Conservation (phyloP, 2,888 invertebrate genomes). For the Torymus aiolomorphi region DNA sequence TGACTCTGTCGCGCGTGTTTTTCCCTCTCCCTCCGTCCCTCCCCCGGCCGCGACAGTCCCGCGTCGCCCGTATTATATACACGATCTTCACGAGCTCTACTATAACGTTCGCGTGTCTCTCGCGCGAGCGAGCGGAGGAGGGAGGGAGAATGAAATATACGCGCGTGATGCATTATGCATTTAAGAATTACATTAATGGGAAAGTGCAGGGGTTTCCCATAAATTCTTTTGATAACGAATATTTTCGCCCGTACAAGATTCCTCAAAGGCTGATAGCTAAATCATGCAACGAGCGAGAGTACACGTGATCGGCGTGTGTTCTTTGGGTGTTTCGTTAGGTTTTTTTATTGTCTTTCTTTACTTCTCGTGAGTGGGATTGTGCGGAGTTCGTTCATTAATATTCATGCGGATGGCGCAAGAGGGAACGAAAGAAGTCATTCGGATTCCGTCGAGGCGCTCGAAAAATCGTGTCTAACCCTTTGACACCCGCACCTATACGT, state of each 20-base stretch:
- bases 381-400: too few species aligned
- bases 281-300: not conserved
- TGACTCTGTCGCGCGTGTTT: conserved; percentile 44
- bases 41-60: conserved; percentile 8
- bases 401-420: too few species aligned
- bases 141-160: conserved; percentile 48
- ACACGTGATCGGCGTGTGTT: not conserved
- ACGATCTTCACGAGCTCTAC: conserved; percentile 44
- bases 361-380: too few species aligned
- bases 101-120: too few species aligned
- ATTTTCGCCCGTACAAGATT: conserved; percentile 30
- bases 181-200: conserved; percentile 53
- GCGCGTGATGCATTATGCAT: conserved; percentile 48
- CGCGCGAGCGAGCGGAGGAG: too few species aligned
- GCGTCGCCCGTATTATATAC: not conserved
- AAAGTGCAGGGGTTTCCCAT: conserved; percentile 53
- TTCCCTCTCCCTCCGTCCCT: not conserved
- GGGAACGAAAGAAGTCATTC: too few species aligned
- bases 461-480: too few species aligned
- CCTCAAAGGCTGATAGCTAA: conserved; percentile 18
- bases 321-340: not conserved
- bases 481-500: too few species aligned
- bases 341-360: too few species aligned
- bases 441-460: too few species aligned
- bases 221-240: conserved; percentile 38